Evolutionary conservation across 2,797 vertebrate genomes (phyloP), one percentile per base, ranked within the genome.

Genomic region (Gallinago solitaria): DNA sequence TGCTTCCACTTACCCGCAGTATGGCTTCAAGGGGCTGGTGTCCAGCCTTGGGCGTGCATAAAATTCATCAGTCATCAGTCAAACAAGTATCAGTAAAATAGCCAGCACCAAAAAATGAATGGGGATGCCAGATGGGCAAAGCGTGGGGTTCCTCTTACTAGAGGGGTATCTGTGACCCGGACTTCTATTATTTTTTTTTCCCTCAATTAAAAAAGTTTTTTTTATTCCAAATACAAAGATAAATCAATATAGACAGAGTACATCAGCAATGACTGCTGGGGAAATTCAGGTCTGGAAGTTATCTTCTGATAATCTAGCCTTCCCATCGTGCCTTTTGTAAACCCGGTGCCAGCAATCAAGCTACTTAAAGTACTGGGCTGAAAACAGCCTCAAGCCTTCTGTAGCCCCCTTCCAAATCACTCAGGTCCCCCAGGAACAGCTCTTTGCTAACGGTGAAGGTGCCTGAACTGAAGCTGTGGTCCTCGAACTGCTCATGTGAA

Each of bases 401-500:
- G n/a, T 10, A 51, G 32, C 16, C 13, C n/a, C 23, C 43, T n/a
- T 54, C 63, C 21, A n/a, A n/a, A 64, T 37, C 50, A 30, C 14
- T 15, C 28, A 43, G 50, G 27, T 11, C 28, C n/a, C 33, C 32
- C 50, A 28, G 32, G 43, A 63, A 51, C 23, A n/a, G 23, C 41
- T 43, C 57, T 57, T 50, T 50, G 35, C 12, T 70, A 9, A 20
- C 17, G 18, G 41, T 3, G 19, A 77, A 77, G 35, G 6, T n/a
- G 18, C 43, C 57, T 70, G 71, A 43, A 50, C 18, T 43, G 14
- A 59, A 27, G 14, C 57, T 24, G 32, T 48, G 32, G 24, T 35
- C 56, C 63, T 69, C 2, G 1, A 30, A 23, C 25, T 3, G 3
- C 41, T 35, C 32, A 24, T 1, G 0, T 6, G 35, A 70, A 57